Conservation (phyloP, 2,113 vertebrate genomes). For the Gopherus evgoodei region DNA sequence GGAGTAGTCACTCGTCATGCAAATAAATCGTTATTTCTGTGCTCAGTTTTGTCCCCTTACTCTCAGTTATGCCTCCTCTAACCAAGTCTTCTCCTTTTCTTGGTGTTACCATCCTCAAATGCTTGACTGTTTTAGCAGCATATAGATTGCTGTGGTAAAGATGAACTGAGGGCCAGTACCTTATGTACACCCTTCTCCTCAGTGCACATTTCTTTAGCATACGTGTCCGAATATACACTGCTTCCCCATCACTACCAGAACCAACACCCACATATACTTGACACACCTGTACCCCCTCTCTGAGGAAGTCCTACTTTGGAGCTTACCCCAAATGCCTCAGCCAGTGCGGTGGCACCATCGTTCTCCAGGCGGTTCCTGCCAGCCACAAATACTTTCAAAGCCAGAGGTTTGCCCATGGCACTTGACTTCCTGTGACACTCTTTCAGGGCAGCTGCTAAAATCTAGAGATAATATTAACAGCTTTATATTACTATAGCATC, state of each 20-base stretch:
- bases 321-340: slow-evolving; percentile 94
- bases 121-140: background rate
- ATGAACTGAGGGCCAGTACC: background rate
- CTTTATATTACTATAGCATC: background rate
- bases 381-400: slow-evolving; percentile 93
- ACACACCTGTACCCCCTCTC: background rate
- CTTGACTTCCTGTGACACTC: slow-evolving; percentile 89
- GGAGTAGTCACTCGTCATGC: background rate
- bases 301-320: background rate
- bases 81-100: background rate
- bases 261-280: background rate
- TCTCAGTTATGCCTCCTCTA: background rate
- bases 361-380: slow-evolving; percentile 98
- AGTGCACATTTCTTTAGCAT: background rate
- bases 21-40: background rate
- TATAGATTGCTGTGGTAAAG: accelerated
- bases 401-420: slow-evolving; percentile 83
- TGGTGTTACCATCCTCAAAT: background rate
- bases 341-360: slow-evolving; percentile 93
- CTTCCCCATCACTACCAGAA: background rate
- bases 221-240: background rate
- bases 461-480: slow-evolving; percentile 77
- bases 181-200: too few species aligned
- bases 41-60: background rate
- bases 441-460: slow-evolving; percentile 90